phyloP scores from a whole-genome alignment of 2,797 vertebrate species.

The Sebastes ruberrimus region DNA sequence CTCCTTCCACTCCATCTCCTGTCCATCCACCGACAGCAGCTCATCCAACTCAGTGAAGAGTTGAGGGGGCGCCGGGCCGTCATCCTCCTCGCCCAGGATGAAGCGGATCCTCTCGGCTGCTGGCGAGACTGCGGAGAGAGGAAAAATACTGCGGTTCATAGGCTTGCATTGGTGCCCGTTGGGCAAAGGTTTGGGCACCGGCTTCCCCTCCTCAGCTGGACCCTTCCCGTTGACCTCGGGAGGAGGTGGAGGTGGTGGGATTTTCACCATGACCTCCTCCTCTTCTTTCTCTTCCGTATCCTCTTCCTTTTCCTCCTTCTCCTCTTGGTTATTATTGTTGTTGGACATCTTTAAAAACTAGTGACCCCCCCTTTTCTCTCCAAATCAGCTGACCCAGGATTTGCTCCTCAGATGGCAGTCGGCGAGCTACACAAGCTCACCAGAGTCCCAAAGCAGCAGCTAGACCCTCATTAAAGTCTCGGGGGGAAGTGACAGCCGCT shows the following conservation, averaged over 20 bases:
- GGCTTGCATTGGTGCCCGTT: conserved; percentile 77
- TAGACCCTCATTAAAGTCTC: conserved; percentile 70
- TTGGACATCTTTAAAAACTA: conserved; percentile 70
- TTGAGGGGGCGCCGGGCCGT: conserved; percentile 92
- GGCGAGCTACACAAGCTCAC: conserved; percentile 41
- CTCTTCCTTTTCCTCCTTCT: conserved; percentile 62
- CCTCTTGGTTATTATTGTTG: conserved; percentile 80
- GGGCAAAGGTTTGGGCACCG: conserved; percentile 43
- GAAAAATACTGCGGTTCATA: conserved; percentile 92
- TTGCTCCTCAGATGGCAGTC: conserved; percentile 39
- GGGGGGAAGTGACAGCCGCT: conserved; percentile 64
- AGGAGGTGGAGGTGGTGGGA: conserved; percentile 69
- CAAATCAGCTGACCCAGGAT: conserved; percentile 34
- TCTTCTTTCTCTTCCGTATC: conserved; percentile 53
- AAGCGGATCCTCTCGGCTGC: conserved; percentile 96
- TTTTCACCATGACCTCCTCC: conserved; percentile 69
- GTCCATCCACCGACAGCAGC: conserved; percentile 92
- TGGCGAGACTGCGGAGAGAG: conserved; percentile 92
- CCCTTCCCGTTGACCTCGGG: conserved; percentile 72
- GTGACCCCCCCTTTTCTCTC: conserved; percentile 10
- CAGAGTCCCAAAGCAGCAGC: conserved; percentile 52
- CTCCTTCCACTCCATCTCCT: conserved; percentile 99
- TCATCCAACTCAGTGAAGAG: conserved; percentile 99
- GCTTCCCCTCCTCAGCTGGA: conserved; percentile 76
- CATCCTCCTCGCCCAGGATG: conserved; percentile 97